Conservation (phyloP, 2,888 invertebrate genomes). For the Sialis fuliginosa region DNA sequence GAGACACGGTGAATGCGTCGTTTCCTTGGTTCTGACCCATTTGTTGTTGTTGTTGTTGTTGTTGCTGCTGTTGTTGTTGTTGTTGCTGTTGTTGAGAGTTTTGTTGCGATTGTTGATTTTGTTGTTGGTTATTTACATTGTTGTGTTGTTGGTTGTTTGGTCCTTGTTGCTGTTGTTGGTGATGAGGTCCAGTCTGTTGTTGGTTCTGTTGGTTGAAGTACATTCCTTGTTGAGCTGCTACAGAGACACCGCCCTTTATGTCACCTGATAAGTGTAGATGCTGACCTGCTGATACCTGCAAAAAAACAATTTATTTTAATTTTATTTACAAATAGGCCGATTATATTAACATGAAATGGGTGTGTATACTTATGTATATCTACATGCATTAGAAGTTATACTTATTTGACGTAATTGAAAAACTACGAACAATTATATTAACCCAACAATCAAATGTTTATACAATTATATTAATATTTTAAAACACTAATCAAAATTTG, state of each 20-base stretch:
- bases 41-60: slow-evolving; percentile 11
- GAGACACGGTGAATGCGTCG: slow-evolving; percentile 57
- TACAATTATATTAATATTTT: too few relatives aligned
- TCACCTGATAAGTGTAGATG: slow-evolving; percentile 63
- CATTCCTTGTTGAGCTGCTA: slow-evolving; percentile 74
- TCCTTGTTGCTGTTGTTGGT: slow-evolving; percentile 25
- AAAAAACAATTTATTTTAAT: slow-evolving; percentile 3
- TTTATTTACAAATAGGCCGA: too few relatives aligned
- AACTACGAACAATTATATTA: too few relatives aligned
- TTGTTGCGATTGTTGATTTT: slow-evolving; percentile 13
- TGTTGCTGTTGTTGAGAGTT: slow-evolving; percentile 14
- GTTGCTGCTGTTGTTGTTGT: slow-evolving; percentile 26
- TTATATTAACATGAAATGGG: too few relatives aligned
- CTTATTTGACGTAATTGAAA: too few relatives aligned
- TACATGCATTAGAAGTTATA: too few relatives aligned
- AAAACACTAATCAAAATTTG: too few relatives aligned
- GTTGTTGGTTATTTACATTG: slow-evolving; percentile 4
- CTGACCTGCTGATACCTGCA: slow-evolving; percentile 71
- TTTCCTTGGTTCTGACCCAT: slow-evolving; percentile 21
- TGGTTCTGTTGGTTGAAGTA: slow-evolving; percentile 37
- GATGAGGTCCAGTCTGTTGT: slow-evolving; percentile 8
- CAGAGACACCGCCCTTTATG: slow-evolving; percentile 54
- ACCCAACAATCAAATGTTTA: too few relatives aligned
- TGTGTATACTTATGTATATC: too few relatives aligned
- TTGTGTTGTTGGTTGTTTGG: slow-evolving; percentile 22